phyloP scores from a whole-genome alignment of 2,113 vertebrate species.

The Okapia johnstoni region DNA sequence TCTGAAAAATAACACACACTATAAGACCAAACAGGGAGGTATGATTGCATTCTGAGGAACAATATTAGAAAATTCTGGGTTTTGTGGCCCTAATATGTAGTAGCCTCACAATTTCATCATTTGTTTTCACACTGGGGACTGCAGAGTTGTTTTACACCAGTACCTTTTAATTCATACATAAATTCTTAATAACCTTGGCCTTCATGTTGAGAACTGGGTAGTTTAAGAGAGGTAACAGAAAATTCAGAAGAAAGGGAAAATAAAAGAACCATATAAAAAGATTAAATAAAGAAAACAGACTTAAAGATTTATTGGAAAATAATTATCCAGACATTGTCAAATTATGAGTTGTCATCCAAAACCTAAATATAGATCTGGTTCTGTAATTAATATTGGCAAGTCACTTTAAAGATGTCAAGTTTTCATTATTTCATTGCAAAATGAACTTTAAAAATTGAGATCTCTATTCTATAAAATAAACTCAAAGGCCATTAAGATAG shows the following conservation, averaged over 20 bases:
- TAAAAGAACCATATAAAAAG: neutral
- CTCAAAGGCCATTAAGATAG: neutral
- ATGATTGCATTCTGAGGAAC: neutral
- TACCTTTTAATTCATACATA: neutral
- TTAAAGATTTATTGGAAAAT: neutral
- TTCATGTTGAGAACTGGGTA: neutral
- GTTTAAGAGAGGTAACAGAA: neutral
- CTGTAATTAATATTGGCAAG: neutral
- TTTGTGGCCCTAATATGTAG: neutral
- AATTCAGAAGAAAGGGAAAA: neutral
- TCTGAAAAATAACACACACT: neutral
- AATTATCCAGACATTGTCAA: neutral
- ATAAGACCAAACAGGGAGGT: neutral
- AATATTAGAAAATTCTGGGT: neutral
- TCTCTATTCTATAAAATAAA: neutral
- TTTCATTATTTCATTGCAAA: slow-evolving; percentile 7
- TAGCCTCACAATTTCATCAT: neutral
- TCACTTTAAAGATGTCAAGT: neutral
- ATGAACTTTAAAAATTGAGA: neutral
- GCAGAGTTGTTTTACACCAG: neutral
- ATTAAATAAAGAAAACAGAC: neutral
- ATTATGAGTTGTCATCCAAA: neutral
- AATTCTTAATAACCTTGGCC: neutral
- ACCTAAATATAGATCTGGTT: neutral
- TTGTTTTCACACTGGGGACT: neutral